Conservation (phyloP, 2,797 vertebrate genomes). For the Gymnodraco acuticeps region DNA sequence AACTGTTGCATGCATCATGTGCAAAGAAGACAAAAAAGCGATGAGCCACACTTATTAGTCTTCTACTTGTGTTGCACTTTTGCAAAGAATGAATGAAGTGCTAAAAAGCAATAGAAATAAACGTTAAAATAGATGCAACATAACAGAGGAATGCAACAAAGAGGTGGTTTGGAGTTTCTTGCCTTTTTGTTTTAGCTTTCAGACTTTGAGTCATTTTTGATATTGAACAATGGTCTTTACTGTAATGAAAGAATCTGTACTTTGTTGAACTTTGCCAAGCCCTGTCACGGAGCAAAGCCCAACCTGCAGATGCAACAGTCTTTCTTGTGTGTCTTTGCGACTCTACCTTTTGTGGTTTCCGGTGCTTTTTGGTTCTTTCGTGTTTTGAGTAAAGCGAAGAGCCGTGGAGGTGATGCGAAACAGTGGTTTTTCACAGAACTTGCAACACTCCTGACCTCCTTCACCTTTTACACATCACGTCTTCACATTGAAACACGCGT, state of each 20-base stretch:
- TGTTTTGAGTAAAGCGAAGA: slow-evolving; percentile 33
- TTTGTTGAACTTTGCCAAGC: slow-evolving; percentile 7
- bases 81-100: neutral
- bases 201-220: neutral
- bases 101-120: too few relatives aligned
- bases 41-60: neutral
- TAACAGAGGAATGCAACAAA: too few relatives aligned
- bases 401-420: slow-evolving; percentile 29
- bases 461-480: neutral
- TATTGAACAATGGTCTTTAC: neutral
- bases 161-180: too few relatives aligned
- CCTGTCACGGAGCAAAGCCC: neutral
- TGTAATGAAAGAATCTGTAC: neutral
- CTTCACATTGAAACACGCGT: slow-evolving; percentile 16
- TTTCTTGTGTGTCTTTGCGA: slow-evolving; percentile 43
- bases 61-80: neutral
- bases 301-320: slow-evolving; percentile 52
- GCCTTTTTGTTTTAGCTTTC: neutral
- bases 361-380: slow-evolving; percentile 53
- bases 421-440: slow-evolving; percentile 66
- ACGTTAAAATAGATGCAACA: too few relatives aligned
- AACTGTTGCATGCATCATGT: neutral
- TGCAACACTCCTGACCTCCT: slow-evolving; percentile 17
- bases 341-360: slow-evolving; percentile 68
- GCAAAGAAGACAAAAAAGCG: too few relatives aligned